Base-by-base conservation (phyloP, 2,113 vertebrate genomes). In the Helogale parvula region DNA sequence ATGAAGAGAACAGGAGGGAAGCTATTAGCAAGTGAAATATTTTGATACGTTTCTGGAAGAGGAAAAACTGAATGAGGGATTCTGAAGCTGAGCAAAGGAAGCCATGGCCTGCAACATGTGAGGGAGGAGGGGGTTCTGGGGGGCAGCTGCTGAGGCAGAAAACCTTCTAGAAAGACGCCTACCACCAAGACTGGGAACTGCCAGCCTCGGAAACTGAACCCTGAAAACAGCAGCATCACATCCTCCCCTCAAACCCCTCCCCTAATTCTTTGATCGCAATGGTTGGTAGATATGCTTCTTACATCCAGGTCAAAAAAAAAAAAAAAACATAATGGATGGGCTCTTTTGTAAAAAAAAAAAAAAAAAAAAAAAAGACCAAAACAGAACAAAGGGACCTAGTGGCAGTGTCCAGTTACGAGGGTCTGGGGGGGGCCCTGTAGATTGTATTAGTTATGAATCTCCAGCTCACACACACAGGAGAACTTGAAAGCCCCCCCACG, bases 11-110 rank as follows among this genome's bases (percentile, higher is more conserved):
- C 19, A 72, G 35, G 54, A 65, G 19, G 68, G 60, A 89, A 92
- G 41, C n/a, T 90, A 87, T 92, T 87, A 95, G 74, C 72, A 87
- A 88, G 38, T 71, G 21, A 87, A 80, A 93, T 96, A 96, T 96
- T 83, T 81, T 85, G 80, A 81, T 84, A 93, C n/a, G 71, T 69
- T 93, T 88, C 92, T 77, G 23, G 65, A 41, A 96, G 41, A 93
- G 57, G n/a, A 65, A 90, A 92, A 91, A n/a, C 63, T 21, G 3
- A 52, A 41, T 57, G 41, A 77, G 69, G 79, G n/a, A 92, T 71
- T 93, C 35, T 50, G 31, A 90, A 60, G 29, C 38, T 63, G 29
- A 25, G 23, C 68, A 82, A 60, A 79, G 65, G 66, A 92, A 93
- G 50, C 15, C n/a, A 50, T 4, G 85, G 6, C 27, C 72, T 25